Base-by-base conservation (phyloP, 2,113 vertebrate species). In the Ptychochromis oligacanthus region DNA sequence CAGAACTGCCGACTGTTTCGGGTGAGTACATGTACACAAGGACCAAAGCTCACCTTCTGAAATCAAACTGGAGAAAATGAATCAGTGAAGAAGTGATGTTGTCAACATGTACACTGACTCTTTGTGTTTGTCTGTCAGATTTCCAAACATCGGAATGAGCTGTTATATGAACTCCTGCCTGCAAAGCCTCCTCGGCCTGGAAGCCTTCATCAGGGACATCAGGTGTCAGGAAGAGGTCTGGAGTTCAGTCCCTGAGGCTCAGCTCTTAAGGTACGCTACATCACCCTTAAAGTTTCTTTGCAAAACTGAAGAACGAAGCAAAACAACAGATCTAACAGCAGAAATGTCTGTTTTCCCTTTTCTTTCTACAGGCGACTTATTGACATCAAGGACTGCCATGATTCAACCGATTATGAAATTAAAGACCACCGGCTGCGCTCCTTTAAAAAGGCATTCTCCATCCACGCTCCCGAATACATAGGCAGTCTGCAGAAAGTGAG, bases 361-460 rank as follows among this genome's bases (percentile, higher is more conserved):
- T 24, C 36, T 38, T 38, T 38, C 36, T 38, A 38, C 38, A 40
- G 38, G 38, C 7, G 18, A 31, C 9, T 54, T 14, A 31, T 6
- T 10, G 22, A 28, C 24, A 0, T 58, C 24, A 58, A 13, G 57
- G 6, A 58, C 57, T 17, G 24, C 26, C 57, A 8, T 0, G 0
- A 28, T 1, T 58, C 57, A 7, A 15, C 0, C 7, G 24, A 58
- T 28, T 15, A 28, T 26, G 6, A 0, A 24, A 5, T 58, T 15
- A 58, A 58, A 28, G 4, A 15, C 6, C 7, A 3, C 0, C 0
- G 2, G 7, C 14, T 59, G 1, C 7, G 0, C 4, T 28, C 24
- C 28, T 59, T 59, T 17, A 59, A 28, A 14, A 0, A 1, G 12
- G 1, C 12, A 26, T 57, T 57, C 6, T 7, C 12, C 22, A 0